Evolutionary conservation across 2,888 invertebrate genomes (phyloP), one percentile per base, ranked within the genome.

Genomic region (Microlaimidae sp.): DNA sequence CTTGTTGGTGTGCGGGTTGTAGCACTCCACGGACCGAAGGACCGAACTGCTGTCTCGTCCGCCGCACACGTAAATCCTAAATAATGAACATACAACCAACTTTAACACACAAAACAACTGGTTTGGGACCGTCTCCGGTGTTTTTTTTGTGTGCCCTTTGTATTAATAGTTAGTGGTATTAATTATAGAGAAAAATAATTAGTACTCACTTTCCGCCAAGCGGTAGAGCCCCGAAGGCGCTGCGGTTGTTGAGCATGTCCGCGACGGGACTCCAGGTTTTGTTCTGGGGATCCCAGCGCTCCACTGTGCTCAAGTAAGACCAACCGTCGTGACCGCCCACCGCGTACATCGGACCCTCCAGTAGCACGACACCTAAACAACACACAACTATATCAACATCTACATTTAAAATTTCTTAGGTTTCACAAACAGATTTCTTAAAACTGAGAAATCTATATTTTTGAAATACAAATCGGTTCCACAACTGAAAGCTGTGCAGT

Each of bases 301-400:
- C 92, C 0, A 89, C 90, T 0, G 88, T 86, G 70, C 85, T 88
- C 45, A 90, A 77, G 70, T 89, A 90, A 65, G 87, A 87, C 87
- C 87, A 87, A 21, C 88, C 90, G 71, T 92, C 90, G 69, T 90
- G 90, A 0, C 92, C 92, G 1, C 92, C 90, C 2, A 90, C 86
- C 0, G 89, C 90, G 74, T 92, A 92, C 55, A 92, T 77, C 0
- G 88, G 86, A 1, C 85, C 82, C 62, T 80, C 79, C 53, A 81
- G 78, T 25, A 82, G 81, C 48, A 86, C 76, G 29, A 75, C 74
- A 56, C 74, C 74, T 73, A 53, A 5, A 59, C 51, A 23, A 19
- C 23, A 55, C 3, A 21, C 17, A 17, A 52, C 21, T 5, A n/a
- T n/a, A n/a, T n/a, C n/a, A n/a, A n/a, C n/a, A n/a, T n/a, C n/a